Percentiles rank a stretch among this genome's conserved stretches.
Conservation (phyloP, 2,797 vertebrate species). For the Eulemur rubriventer region DNA sequence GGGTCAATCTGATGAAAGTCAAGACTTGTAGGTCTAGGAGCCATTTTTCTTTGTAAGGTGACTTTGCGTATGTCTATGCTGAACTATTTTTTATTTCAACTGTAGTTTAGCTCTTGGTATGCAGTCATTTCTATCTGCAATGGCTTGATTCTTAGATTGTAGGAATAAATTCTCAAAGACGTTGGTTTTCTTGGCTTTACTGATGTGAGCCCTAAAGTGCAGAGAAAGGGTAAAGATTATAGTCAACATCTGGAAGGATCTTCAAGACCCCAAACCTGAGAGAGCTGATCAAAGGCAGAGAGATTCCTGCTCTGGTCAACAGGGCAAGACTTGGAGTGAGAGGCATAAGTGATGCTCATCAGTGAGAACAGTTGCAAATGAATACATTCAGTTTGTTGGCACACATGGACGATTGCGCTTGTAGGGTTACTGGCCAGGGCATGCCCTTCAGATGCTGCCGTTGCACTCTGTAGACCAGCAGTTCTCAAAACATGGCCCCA, state of each 20-base stretch:
- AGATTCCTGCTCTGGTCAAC: not conserved
- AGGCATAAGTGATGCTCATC: not conserved
- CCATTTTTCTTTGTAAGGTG: conserved; percentile 1
- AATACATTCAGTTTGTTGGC: not conserved
- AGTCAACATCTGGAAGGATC: not conserved
- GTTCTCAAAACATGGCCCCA: not conserved
- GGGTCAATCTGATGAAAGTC: not conserved
- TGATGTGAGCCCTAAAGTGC: not conserved
- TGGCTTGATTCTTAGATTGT: not conserved
- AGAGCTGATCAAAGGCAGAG: not conserved
- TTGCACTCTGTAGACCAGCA: not conserved
- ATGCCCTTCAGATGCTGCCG: not conserved
- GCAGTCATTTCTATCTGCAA: not conserved
- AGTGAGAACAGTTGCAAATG: not conserved
- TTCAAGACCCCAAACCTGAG: not conserved
- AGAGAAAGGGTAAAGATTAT: not conserved
- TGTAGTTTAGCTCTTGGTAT: not conserved
- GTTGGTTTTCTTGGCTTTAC: not conserved
- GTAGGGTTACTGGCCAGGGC: not conserved
- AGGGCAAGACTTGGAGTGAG: not conserved
- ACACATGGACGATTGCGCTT: not conserved
- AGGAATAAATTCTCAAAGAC: not conserved
- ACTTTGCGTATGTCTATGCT: not conserved
- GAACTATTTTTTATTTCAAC: not conserved
- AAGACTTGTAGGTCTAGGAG: not conserved